A percentile compares a stretch with the other conserved stretches of the same genome.
Evolutionary conservation across 2,888 invertebrate species (phyloP).

Genomic region (Digitonthophagus gazella): DNA sequence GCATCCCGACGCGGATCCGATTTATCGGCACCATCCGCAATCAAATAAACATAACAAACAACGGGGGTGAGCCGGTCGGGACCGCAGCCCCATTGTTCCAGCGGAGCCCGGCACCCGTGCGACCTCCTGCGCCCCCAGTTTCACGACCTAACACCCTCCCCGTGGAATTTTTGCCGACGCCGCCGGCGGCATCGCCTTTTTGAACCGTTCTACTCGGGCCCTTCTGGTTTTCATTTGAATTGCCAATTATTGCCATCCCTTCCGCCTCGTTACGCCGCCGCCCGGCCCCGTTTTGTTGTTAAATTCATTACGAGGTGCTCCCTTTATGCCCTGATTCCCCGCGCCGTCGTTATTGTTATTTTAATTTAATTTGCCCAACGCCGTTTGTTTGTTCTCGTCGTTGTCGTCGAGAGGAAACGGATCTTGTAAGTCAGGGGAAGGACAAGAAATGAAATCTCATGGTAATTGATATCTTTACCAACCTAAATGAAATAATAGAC

Average conservation of each 20-base stretch:
- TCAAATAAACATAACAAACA: constrained; percentile 30
- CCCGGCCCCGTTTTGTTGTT: background rate
- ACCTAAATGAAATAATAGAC: too few species aligned
- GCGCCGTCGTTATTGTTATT: background rate
- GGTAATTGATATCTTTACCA: too few species aligned
- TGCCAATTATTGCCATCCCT: constrained; percentile 15
- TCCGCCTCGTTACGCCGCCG: background rate
- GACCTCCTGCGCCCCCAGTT: constrained; percentile 19
- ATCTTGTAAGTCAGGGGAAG: background rate
- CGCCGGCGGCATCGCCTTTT: background rate
- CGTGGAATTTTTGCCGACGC: background rate
- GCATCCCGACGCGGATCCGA: constrained; percentile 24
- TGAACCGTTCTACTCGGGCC: background rate
- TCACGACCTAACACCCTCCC: constrained; percentile 24
- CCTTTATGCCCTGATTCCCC: background rate
- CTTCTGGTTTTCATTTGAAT: constrained; percentile 8
- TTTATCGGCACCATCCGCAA: constrained; percentile 25
- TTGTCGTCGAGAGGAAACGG: background rate
- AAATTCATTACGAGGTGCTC: background rate
- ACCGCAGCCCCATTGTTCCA: constrained; percentile 25
- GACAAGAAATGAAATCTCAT: background rate
- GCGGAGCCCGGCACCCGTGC: constrained; percentile 14
- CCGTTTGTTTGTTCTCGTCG: background rate
- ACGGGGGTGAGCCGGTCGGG: constrained; percentile 22
- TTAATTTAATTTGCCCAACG: background rate